These are phyloP conservation scores for Drosophila carrolli DNA, from an alignment of 1,140 invertebrate genomes.

Conservation along the genomic window DNA sequence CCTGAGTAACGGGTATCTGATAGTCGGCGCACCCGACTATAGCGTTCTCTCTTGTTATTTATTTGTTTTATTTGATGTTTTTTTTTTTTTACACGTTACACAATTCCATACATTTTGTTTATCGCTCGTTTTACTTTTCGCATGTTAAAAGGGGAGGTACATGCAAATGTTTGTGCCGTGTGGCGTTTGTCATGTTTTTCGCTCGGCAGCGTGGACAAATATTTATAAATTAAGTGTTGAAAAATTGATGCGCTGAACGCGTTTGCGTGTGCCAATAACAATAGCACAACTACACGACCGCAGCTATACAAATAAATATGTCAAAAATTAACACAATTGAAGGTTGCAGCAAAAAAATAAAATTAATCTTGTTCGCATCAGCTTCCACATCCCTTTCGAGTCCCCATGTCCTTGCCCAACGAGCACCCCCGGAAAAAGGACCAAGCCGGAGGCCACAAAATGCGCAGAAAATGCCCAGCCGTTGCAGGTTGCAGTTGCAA, in stretches of 20 bases:
- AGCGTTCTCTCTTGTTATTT: no score
- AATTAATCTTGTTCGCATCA: conserved; percentile 11
- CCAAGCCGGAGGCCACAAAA: conserved; percentile 36
- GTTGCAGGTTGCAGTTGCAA: conserved; percentile 13
- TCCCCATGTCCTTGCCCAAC: conserved; percentile 11
- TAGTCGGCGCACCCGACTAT: no score
- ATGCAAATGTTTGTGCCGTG: conserved; percentile 48
- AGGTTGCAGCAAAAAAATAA: conserved; percentile 37
- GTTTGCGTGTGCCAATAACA: conserved; percentile 15
- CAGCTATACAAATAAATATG: conserved; percentile 44
- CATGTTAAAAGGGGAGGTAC: conserved; percentile 27
- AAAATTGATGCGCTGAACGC: conserved; percentile 45
- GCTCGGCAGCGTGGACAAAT: conserved; percentile 39
- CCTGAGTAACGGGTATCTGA: no score
- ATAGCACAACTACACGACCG: conserved; percentile 4
- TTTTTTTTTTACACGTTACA: conserved; percentile 43
- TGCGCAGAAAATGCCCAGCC: conserved; percentile 16
- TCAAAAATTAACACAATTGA: conserved; percentile 65
- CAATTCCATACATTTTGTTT: conserved; percentile 31
- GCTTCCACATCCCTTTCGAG: not conserved
- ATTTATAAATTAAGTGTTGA: conserved; percentile 63
- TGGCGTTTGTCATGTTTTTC: conserved; percentile 53
- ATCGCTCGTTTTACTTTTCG: conserved; percentile 40
- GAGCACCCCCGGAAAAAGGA: conserved; percentile 22
- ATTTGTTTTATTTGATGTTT: conserved; percentile 15